These are phyloP conservation scores for Colinus virginianus DNA, from an alignment of 2,113 vertebrate genomes.

Conservation along the genomic window DNA sequence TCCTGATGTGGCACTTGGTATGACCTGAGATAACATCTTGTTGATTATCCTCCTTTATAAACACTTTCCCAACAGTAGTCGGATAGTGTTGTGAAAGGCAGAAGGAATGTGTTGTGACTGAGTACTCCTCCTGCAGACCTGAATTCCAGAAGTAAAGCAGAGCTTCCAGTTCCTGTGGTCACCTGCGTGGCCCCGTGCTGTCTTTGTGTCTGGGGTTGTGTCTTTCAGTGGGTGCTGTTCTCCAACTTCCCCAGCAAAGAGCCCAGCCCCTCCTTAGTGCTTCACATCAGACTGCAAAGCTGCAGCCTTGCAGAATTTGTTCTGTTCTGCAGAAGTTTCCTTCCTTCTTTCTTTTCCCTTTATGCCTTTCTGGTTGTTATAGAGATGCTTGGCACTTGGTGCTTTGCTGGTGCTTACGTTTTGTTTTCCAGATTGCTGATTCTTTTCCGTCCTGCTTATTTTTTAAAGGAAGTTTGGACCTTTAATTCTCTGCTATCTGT, in stretches of 20 bases:
- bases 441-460: background rate
- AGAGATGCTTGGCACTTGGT: background rate
- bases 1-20: background rate
- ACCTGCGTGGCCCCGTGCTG: background rate
- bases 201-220: background rate
- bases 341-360: background rate
- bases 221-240: background rate
- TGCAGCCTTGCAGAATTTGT: background rate
- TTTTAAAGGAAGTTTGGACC: background rate
- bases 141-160: background rate
- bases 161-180: background rate
- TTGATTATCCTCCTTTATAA: background rate
- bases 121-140: background rate
- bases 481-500: background rate
- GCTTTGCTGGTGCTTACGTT: background rate
- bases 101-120: background rate
- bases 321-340: background rate
- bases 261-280: background rate
- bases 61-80: background rate
- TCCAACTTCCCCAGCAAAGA: background rate
- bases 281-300: no score
- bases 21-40: background rate
- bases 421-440: background rate
- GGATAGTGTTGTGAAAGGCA: background rate
- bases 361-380: rapidly evolving